A percentile compares a stretch with the other conserved stretches of the same genome.
phyloP scores from a whole-genome alignment of 53 echinoderm and acorn worm species.

The Holothuria leucospilota region DNA sequence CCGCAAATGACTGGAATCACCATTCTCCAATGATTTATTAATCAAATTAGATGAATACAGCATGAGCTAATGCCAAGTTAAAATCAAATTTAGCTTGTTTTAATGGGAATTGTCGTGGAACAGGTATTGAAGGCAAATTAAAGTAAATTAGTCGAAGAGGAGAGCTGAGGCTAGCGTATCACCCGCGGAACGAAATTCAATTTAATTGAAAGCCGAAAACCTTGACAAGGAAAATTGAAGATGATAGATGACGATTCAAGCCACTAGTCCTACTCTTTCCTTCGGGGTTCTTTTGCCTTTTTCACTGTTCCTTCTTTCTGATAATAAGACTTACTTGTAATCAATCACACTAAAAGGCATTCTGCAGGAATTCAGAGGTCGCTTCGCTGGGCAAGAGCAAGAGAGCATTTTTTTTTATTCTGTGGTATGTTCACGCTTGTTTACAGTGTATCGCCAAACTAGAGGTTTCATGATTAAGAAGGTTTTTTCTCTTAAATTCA shows the following conservation, averaged over 20 bases:
- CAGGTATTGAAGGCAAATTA: conserved; percentile 42
- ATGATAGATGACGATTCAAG: conserved; percentile 34
- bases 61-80: conserved; percentile 53
- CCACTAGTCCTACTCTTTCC: conserved; percentile 26
- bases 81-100: conserved; percentile 53
- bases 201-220: conserved; percentile 49
- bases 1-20: conserved; percentile 44
- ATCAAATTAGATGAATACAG: conserved; percentile 51
- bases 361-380: conserved; percentile 26
- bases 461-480: too few relatives aligned
- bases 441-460: too few relatives aligned
- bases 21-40: conserved; percentile 51
- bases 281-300: conserved; percentile 25
- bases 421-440: too few relatives aligned
- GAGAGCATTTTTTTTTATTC: background rate
- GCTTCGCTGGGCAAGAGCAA: conserved; percentile 17
- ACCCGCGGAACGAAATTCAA: conserved; percentile 47
- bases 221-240: conserved; percentile 37
- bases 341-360: conserved; percentile 41
- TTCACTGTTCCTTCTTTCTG: background rate
- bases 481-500: too few relatives aligned
- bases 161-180: conserved; percentile 40
- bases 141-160: conserved; percentile 36
- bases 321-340: conserved; percentile 26
- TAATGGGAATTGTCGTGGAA: conserved; percentile 52